phyloP scores from a whole-genome alignment of 2,888 invertebrate species.

The Lottia gigantea region DNA sequence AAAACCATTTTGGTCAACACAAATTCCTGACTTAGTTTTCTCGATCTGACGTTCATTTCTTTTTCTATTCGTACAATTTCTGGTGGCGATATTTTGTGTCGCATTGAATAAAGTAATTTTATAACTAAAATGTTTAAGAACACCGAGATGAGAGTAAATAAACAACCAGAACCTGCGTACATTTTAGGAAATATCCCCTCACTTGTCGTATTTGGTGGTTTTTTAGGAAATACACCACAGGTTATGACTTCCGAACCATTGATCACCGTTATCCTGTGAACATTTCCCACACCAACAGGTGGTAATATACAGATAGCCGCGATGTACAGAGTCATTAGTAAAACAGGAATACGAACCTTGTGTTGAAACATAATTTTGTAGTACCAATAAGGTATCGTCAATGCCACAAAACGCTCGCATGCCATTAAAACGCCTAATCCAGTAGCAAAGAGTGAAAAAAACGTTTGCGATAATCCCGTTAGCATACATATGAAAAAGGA shows the following conservation, averaged over 20 bases:
- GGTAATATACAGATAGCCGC: neutral
- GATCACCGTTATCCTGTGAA: neutral
- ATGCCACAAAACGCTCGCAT: neutral
- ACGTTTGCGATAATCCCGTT: neutral
- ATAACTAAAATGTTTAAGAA: neutral
- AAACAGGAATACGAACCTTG: neutral
- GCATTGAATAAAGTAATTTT: neutral
- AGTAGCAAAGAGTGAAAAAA: neutral
- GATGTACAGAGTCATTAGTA: neutral
- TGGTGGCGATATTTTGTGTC: neutral
- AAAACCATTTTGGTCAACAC: neutral
- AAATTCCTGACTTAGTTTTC: neutral
- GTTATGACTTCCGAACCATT: neutral
- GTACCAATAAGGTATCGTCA: neutral
- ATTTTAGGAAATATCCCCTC: neutral
- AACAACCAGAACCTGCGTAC: neutral
- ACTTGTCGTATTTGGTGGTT: neutral
- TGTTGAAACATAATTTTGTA: neutral
- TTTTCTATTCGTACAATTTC: neutral
- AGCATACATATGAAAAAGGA: neutral
- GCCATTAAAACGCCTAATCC: neutral
- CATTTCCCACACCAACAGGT: neutral
- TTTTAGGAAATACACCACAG: neutral
- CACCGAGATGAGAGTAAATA: neutral
- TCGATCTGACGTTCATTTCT: neutral